Conservation (phyloP, 2,888 invertebrate genomes). For the Stenotaenia linearis region DNA sequence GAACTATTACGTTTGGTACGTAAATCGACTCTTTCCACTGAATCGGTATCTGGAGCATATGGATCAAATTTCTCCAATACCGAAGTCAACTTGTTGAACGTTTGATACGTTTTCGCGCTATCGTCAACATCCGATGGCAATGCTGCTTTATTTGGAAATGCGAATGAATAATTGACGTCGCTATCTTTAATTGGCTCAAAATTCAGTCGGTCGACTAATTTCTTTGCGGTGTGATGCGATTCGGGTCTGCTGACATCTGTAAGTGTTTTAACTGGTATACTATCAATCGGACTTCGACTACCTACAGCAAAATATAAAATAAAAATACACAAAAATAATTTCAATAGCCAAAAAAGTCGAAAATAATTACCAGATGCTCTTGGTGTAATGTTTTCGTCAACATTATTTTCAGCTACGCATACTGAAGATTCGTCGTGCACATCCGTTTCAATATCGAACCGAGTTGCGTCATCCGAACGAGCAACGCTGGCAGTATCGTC, state of each 20-base stretch:
- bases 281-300: conserved; percentile 36
- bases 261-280: not conserved
- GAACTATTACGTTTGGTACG: not conserved
- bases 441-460: conserved; percentile 50
- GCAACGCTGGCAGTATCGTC: conserved; percentile 39
- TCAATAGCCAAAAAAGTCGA: no score
- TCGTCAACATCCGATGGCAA: not conserved
- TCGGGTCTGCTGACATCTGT: not conserved
- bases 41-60: not conserved
- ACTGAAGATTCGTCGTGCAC: conserved; percentile 39
- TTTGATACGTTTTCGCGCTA: not conserved
- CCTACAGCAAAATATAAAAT: not conserved
- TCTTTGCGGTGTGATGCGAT: not conserved
- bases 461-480: conserved; percentile 68
- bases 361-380: conserved; percentile 34
- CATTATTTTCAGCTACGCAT: conserved; percentile 32
- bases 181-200: conserved; percentile 24
- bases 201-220: not conserved
- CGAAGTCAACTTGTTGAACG: not conserved
- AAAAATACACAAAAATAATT: not conserved
- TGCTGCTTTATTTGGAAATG: not conserved
- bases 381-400: conserved; percentile 35
- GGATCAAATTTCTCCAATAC: not conserved
- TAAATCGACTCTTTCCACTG: not conserved
- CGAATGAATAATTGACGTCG: not conserved